These are phyloP conservation scores for Hippocampus mohnikei DNA, from an alignment of 2,113 vertebrate species.

Conservation along the genomic window DNA sequence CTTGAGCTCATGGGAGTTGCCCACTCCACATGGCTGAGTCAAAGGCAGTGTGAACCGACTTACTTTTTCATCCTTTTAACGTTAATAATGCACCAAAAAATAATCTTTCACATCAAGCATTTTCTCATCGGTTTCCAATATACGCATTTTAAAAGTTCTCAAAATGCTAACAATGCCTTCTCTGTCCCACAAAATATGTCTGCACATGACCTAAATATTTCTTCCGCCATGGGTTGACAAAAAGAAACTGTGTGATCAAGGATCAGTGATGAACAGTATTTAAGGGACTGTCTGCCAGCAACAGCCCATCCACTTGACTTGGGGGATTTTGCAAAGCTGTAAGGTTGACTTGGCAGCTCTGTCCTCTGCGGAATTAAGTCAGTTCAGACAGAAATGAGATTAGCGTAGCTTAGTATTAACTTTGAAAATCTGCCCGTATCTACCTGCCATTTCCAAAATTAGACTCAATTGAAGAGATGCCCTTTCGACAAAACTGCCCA, in stretches of 20 bases:
- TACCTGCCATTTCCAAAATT: slow-evolving; percentile 18
- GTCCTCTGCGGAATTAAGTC: slow-evolving; percentile 13
- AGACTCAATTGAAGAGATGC: not conserved
- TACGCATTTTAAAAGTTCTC: slow-evolving; percentile 3
- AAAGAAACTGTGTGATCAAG: not conserved
- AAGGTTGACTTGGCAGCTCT: slow-evolving; percentile 28
- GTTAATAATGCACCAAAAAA: slow-evolving; percentile 66
- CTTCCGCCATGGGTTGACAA: not conserved
- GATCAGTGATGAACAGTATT: not conserved
- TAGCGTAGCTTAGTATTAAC: slow-evolving; percentile 29
- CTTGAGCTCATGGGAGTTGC: slow-evolving; percentile 50
- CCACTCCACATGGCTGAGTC: slow-evolving; percentile 55
- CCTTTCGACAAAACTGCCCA: not conserved
- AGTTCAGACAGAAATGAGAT: slow-evolving; percentile 41
- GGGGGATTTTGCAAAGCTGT: slow-evolving; percentile 20
- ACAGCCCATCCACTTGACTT: not conserved
- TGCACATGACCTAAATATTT: not conserved
- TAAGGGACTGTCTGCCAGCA: not conserved
- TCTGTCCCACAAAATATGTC: not conserved
- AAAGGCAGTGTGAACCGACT: slow-evolving; percentile 27
- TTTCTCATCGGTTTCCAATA: slow-evolving; percentile 14
- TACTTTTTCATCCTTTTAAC: slow-evolving; percentile 36
- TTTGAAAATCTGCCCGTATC: slow-evolving; percentile 12
- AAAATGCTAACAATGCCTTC: not conserved
- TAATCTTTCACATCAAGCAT: slow-evolving; percentile 12